Evolutionary conservation across 2,113 vertebrate species (phyloP).

Genomic region (Chaetodon auriga): DNA sequence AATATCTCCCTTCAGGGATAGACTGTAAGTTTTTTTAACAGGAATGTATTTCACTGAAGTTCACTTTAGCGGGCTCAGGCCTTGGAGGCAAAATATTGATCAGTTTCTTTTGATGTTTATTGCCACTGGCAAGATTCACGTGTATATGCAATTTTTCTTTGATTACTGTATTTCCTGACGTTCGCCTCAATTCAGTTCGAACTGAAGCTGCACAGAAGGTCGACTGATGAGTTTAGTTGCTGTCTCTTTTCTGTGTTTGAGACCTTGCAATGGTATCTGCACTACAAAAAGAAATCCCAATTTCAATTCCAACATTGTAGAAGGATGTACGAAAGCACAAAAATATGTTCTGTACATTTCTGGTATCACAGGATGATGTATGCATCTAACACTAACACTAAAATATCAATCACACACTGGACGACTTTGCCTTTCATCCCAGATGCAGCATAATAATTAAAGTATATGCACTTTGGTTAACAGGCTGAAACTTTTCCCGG

Average conservation of each 20-base stretch:
- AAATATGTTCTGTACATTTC: constrained; percentile 4
- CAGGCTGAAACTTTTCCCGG: constrained; percentile 47
- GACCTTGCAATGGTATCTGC: neutral
- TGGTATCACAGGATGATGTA: constrained; percentile 7
- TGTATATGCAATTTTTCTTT: constrained; percentile 53
- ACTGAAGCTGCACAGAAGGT: constrained; percentile 33
- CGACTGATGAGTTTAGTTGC: neutral
- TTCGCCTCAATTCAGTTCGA: constrained; percentile 9
- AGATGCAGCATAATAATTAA: constrained; percentile 45
- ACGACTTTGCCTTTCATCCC: constrained; percentile 49
- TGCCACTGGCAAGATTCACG: constrained; percentile 57
- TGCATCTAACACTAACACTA: constrained; percentile 23
- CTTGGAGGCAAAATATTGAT: constrained; percentile 67
- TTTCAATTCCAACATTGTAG: neutral
- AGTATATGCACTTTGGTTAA: constrained; percentile 36
- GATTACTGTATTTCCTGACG: constrained; percentile 53
- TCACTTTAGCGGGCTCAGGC: constrained; percentile 23
- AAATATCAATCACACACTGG: constrained; percentile 38
- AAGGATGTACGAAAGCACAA: neutral
- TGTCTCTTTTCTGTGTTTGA: neutral
- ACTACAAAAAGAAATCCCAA: neutral
- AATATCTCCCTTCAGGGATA: constrained; percentile 17
- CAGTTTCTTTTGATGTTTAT: constrained; percentile 57
- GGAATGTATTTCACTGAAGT: constrained; percentile 48
- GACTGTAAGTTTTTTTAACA: constrained; percentile 11